Conservation (phyloP, 1,140 invertebrate genomes). For the Dendrolimus punctatus region DNA sequence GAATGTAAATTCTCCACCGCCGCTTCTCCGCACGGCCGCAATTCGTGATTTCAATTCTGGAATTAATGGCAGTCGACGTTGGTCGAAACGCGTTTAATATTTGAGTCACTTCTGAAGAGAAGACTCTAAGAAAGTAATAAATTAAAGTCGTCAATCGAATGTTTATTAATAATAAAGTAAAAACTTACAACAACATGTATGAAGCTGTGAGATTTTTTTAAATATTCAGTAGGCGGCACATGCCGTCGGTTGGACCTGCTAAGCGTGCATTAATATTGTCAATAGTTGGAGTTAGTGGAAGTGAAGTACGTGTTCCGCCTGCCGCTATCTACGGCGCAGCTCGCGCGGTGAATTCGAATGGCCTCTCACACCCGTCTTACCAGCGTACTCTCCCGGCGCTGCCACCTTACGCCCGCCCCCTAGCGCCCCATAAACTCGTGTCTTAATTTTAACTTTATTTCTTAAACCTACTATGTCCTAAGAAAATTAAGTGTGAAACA, state of each 20-base stretch:
- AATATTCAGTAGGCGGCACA: constrained; percentile 49
- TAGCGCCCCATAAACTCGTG: constrained; percentile 69
- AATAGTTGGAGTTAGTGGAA: constrained; percentile 70
- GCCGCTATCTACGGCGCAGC: constrained; percentile 66
- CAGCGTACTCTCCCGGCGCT: constrained; percentile 11
- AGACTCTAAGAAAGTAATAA: constrained; percentile 65
- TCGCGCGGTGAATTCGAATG: constrained; percentile 68
- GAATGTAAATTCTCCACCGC: constrained; percentile 68
- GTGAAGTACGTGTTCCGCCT: constrained; percentile 69
- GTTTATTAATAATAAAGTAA: neutral
- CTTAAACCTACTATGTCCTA: constrained; percentile 62
- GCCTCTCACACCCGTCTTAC: constrained; percentile 42
- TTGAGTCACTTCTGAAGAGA: constrained; percentile 66
- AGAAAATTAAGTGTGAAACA: constrained; percentile 70
- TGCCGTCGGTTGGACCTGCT: constrained; percentile 56
- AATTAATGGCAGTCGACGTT: constrained; percentile 66
- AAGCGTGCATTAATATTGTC: constrained; percentile 71
- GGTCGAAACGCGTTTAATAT: constrained; percentile 63
- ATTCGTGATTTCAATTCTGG: constrained; percentile 71
- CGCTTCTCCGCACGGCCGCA: constrained; percentile 36
- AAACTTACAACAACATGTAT: constrained; percentile 1
- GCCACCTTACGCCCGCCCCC: constrained; percentile 43
- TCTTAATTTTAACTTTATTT: constrained; percentile 72
- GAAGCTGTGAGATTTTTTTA: constrained; percentile 10
- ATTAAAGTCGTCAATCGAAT: constrained; percentile 44